Evolutionary conservation across 2,113 vertebrate species (phyloP).

Genomic region (Urocitellus parryii): DNA sequence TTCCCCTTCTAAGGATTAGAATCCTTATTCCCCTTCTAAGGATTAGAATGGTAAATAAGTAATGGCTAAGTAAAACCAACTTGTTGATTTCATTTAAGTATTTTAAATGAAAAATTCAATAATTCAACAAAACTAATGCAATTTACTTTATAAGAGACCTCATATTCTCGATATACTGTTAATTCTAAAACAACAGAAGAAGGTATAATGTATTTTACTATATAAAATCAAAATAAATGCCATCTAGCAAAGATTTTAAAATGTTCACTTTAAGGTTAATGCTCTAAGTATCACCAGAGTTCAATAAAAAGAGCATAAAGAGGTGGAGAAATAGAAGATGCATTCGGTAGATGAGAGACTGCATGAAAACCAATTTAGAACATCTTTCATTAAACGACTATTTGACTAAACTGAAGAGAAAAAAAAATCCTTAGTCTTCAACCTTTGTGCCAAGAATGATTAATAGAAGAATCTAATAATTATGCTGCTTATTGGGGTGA

Average conservation of each 20-base stretch:
- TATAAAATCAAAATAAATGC: neutral
- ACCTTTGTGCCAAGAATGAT: neutral
- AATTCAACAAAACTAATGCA: neutral
- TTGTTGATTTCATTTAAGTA: slow-evolving; percentile 6
- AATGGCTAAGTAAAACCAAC: neutral
- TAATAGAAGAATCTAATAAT: slow-evolving; percentile 17
- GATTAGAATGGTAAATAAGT: too few relatives aligned
- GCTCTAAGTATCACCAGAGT: neutral
- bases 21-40: neutral
- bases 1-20: neutral
- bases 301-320: neutral
- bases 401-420: neutral
- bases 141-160: neutral
- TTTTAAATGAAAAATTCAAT: neutral
- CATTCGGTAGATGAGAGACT: neutral
- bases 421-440: slow-evolving; percentile 30
- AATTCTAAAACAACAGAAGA: neutral
- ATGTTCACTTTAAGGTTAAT: neutral
- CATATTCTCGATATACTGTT: neutral
- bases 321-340: neutral
- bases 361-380: neutral
- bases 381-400: neutral
- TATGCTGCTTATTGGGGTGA: neutral
- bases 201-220: neutral
- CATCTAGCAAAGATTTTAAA: neutral